These are phyloP conservation scores for Pteromalus puparum DNA, from an alignment of 1,140 invertebrate species.

Conservation along the genomic window DNA sequence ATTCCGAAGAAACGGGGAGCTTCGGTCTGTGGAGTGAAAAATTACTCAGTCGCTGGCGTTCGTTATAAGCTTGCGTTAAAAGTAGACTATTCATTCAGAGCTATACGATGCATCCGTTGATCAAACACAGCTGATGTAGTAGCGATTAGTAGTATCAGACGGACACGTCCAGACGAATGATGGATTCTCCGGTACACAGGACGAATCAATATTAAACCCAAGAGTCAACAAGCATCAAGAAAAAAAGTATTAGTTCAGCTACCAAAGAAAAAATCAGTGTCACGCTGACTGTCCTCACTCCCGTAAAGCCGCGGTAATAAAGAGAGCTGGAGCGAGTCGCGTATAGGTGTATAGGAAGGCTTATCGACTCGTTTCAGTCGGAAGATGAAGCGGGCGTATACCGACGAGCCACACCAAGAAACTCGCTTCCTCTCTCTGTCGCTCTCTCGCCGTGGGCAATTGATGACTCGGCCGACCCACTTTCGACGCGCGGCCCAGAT, in stretches of 20 bases:
- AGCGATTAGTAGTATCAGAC: too few relatives aligned
- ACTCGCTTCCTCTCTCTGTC: conserved; percentile 28
- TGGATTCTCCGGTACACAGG: too few relatives aligned
- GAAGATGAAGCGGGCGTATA: conserved; percentile 9
- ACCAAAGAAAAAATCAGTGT: background rate
- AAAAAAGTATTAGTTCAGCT: too few relatives aligned
- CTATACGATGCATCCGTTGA: too few relatives aligned
- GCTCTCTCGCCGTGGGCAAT: conserved; percentile 61
- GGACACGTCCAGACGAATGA: too few relatives aligned
- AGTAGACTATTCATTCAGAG: too few relatives aligned
- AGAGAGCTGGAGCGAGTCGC: background rate
- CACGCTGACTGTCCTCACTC: background rate
- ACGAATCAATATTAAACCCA: background rate
- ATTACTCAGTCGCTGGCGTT: background rate
- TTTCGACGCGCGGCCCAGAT: conserved; percentile 62
- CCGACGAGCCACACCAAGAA: background rate
- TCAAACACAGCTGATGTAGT: too few relatives aligned
- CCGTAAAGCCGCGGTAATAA: background rate
- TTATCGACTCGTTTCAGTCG: conserved; percentile 1
- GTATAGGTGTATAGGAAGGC: background rate
- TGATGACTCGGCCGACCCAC: conserved; percentile 67
- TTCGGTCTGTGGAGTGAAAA: too few relatives aligned
- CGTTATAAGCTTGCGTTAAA: too few relatives aligned
- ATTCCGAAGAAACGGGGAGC: background rate
- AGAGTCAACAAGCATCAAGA: too few relatives aligned